These are phyloP conservation scores for Bombus confusus DNA, from an alignment of 1,140 invertebrate species.

Conservation along the genomic window DNA sequence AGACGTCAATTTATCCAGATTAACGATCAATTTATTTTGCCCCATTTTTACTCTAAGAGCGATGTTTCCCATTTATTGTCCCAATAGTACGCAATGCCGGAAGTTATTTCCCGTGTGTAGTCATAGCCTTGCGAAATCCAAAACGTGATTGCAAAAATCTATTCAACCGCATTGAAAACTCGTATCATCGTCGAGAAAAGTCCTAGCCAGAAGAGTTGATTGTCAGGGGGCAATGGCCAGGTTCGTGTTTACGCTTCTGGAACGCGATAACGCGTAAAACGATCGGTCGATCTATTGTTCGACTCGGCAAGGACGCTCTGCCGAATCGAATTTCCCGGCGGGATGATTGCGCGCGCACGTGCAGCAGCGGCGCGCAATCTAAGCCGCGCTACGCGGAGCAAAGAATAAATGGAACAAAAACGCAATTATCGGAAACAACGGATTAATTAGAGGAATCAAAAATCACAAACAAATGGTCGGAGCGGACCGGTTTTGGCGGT, in stretches of 20 bases:
- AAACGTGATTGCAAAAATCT: background rate
- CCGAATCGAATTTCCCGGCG: slow-evolving; percentile 30
- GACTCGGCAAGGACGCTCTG: background rate
- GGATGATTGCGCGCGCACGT: background rate
- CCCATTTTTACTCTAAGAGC: background rate
- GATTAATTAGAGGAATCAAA: slow-evolving; percentile 61
- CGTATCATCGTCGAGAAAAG: background rate
- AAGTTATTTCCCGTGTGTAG: too few species aligned
- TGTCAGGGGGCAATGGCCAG: background rate
- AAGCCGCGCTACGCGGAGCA: background rate
- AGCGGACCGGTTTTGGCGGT: background rate
- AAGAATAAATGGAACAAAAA: slow-evolving; percentile 51
- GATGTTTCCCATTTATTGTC: background rate
- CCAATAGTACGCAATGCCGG: background rate
- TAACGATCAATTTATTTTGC: background rate
- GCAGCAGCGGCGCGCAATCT: background rate
- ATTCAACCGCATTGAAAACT: background rate
- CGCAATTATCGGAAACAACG: slow-evolving; percentile 52
- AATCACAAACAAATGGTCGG: slow-evolving; percentile 54
- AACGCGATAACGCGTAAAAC: slow-evolving; percentile 36
- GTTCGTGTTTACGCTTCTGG: slow-evolving; percentile 1
- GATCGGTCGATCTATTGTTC: slow-evolving; percentile 27
- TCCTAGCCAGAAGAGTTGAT: background rate
- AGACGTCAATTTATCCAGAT: background rate
- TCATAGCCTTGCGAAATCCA: too few species aligned